Base-by-base conservation (phyloP, 2,888 invertebrate species). In the Andrena trimmerana region DNA sequence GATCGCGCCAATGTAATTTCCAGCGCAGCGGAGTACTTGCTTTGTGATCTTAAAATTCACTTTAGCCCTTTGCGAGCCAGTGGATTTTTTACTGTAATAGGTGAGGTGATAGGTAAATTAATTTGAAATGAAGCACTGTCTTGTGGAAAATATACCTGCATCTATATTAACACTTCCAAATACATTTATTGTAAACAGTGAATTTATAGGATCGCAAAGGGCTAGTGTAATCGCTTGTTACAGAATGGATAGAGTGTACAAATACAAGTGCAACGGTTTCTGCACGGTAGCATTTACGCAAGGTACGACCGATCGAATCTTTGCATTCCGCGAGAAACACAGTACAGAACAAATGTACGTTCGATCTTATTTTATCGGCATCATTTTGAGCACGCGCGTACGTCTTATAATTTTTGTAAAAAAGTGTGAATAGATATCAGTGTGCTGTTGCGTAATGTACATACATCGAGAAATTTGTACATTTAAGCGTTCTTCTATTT, bases 401-500 rank as follows among this genome's bases (percentile, higher is more conserved):
- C 33, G 33, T 20, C 60, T 78, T 33, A 5, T 62, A 36, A 0
- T 20, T 65, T 78, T 78, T 69, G 57, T 73, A 81, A 20, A 78
- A 68, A 57, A 78, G 27, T 81, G 36, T 72, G 81, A 72, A 72
- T 81, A 78, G 62, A 59, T 8, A 69, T 36, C 52, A 67, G 10
- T 59, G 7, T 42, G 52, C 20, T 20, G 27, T 70, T 79, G 50
- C 73, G 65, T 73, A 48, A 62, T 65, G 48, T 74, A 66, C 54
- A 74, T 79, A 79, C 52, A 70, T 81, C 31, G 33, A 82, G 50
- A 68, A 42, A 27, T 75, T 77, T 80, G 60, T 74, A 67, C 48
- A 75, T 80, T 42, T 57, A 36, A 20, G 24, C 59, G 42, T 74
- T 7, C 33, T 13, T 60, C 62, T 70, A 71, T 79, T 82, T 79